phyloP scores from a whole-genome alignment of 2,888 invertebrate species.

The Amblyjoppa proteus region DNA sequence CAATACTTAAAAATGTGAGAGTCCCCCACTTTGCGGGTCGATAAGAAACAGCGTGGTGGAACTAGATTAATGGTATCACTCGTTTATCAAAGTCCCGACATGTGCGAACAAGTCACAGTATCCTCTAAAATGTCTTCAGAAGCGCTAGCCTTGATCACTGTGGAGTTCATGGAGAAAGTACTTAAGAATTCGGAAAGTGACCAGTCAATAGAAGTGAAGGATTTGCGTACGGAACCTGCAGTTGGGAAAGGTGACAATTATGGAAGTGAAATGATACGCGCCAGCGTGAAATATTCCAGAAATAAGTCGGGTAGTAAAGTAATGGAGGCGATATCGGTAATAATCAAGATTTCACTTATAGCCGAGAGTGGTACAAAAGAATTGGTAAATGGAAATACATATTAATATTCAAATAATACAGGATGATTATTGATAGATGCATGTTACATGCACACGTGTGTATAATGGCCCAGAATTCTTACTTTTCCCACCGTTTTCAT shows the following conservation, averaged over 20 bases:
- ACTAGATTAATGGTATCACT: no score
- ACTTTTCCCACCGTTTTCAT: no score
- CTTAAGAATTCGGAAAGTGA: constrained; percentile 76
- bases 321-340: constrained; percentile 73
- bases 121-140: neutral
- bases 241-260: constrained; percentile 82
- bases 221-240: constrained; percentile 76
- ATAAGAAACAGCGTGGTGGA: no score
- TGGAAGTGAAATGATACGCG: constrained; percentile 80
- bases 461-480: neutral
- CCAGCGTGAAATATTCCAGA: constrained; percentile 70
- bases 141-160: constrained; percentile 76
- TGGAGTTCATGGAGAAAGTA: constrained; percentile 75
- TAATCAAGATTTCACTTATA: constrained; percentile 83
- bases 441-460: neutral
- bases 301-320: constrained; percentile 62
- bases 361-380: constrained; percentile 21
- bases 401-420: neutral
- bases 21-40: no score
- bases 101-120: neutral
- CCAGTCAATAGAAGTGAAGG: constrained; percentile 74
- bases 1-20: neutral
- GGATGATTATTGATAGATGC: constrained; percentile 70
- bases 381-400: neutral
- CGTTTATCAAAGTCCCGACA: no score